These are phyloP conservation scores for Chiloscyllium punctatum DNA, from an alignment of 2,797 vertebrate species.

Conservation along the genomic window DNA sequence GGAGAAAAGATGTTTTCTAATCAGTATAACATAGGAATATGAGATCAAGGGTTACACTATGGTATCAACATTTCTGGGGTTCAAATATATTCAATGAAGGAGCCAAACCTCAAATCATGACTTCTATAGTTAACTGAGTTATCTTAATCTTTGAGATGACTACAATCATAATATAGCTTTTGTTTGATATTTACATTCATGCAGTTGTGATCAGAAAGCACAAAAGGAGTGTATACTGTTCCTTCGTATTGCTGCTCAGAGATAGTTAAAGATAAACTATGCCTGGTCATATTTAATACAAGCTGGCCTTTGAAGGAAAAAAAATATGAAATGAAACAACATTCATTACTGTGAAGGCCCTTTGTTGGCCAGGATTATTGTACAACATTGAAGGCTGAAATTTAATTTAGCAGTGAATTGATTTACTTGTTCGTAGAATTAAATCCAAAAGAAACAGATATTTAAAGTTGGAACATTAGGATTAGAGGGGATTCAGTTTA, in stretches of 20 bases:
- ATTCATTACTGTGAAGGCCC: slow-evolving; percentile 58
- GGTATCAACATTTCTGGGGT: neutral
- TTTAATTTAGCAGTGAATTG: slow-evolving; percentile 70
- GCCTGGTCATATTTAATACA: neutral
- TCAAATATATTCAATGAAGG: neutral
- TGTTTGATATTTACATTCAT: neutral
- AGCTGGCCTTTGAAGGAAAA: slow-evolving; percentile 41
- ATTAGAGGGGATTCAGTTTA: slow-evolving; percentile 66
- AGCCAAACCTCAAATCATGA: neutral
- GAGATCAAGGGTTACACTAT: neutral
- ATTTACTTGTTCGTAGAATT: slow-evolving; percentile 74
- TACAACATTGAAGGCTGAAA: slow-evolving; percentile 57
- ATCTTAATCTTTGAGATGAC: neutral
- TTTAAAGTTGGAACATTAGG: slow-evolving; percentile 68
- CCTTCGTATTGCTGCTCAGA: neutral
- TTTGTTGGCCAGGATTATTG: slow-evolving; percentile 63
- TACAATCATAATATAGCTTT: neutral
- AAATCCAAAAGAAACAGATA: slow-evolving; percentile 66
- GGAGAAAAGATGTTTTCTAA: neutral
- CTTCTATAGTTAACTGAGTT: neutral
- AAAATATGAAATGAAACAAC: slow-evolving; percentile 45
- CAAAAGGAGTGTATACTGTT: neutral
- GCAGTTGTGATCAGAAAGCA: too few species aligned
- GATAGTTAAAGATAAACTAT: slow-evolving; percentile 5
- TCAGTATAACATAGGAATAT: neutral